Evolutionary conservation across 1,140 invertebrate species (phyloP), one percentile per base, ranked within the genome.

Genomic region (Procambarus clarkii): DNA sequence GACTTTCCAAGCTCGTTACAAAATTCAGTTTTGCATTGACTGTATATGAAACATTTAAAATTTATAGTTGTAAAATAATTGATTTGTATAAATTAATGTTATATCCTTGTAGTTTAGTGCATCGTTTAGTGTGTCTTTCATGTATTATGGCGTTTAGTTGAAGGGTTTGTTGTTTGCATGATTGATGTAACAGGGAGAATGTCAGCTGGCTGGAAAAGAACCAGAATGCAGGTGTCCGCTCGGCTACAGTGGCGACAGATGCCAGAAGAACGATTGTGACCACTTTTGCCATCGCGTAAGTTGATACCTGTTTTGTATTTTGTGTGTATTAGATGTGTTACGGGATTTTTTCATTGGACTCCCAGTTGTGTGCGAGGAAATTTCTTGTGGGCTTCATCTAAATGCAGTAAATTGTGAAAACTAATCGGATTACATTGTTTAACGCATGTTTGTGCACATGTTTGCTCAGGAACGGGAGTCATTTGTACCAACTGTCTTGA

Each of bases 251-350:
- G 94, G 94, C n/a, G 92, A 93, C 54, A 83, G 86, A 64, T 94
- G 94, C 88, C 77, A 86, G 18, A 77, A 86, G 58, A 94, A 94
- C 79, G 92, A 94, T 34, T 95, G 95, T 93, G 93, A 94, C 74
- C 93, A 94, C 58, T 94, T 94, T 71, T 95, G 95, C 91, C 88
- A 89, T 69, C 93, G 93, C 84, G 94, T 94, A 94, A 94, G 94
- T 93, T 84, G 13, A 34, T 34, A 34, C 34, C 34, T 34, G 34
- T 34, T 34, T 34, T 34, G 34, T 34, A 34, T 34, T 9, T 8
- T 15, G 54, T 8, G 15, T 9, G 15, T 58, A 58, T 58, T 58
- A 58, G 54, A 58, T 9, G 54, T 58, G 54, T 58, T 15, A 58
- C 54, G 15, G 34, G 34, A 34, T 34, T 34, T 34, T 34, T 34